phyloP scores from a whole-genome alignment of 1,140 invertebrate genomes.

The Drosophila quadrilineata region DNA sequence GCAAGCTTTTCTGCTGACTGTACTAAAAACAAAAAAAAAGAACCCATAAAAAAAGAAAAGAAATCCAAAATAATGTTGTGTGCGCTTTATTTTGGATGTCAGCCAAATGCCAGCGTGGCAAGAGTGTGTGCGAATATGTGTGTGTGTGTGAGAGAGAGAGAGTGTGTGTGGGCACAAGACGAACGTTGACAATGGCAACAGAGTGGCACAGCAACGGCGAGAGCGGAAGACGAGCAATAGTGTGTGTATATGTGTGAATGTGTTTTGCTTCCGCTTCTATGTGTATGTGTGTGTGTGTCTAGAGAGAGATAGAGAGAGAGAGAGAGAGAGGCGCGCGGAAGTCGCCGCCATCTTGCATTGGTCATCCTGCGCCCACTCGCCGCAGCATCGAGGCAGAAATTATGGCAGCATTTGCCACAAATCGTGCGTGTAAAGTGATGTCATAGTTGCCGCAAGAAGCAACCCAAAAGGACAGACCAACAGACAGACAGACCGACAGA shows the following conservation, averaged over 20 bases:
- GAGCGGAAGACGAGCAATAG: too few species aligned
- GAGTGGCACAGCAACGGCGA: too few species aligned
- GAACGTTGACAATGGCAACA: slow-evolving; percentile 63
- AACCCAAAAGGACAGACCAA: too few species aligned
- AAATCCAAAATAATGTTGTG: too few species aligned
- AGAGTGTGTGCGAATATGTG: slow-evolving; percentile 7
- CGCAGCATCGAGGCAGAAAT: slow-evolving; percentile 55
- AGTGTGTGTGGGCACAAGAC: slow-evolving; percentile 57
- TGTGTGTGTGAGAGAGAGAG: slow-evolving; percentile 8
- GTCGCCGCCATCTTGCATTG: slow-evolving; percentile 75
- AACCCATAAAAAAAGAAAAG: too few species aligned
- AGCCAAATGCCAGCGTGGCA: slow-evolving; percentile 46
- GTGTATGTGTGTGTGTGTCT: too few species aligned
- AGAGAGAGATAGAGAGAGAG: too few species aligned
- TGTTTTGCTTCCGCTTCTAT: too few species aligned
- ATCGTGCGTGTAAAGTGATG: slow-evolving; percentile 78
- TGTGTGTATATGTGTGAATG: too few species aligned
- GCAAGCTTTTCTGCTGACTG: slow-evolving; percentile 70
- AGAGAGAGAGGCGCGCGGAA: slow-evolving; percentile 65
- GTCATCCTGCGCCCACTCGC: slow-evolving; percentile 75
- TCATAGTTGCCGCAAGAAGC: slow-evolving; percentile 48
- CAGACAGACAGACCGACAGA: too few species aligned
- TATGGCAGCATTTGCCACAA: slow-evolving; percentile 77
- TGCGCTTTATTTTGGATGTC: slow-evolving; percentile 53
- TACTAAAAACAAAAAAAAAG: too few species aligned